Evolutionary conservation across 2,797 vertebrate genomes (phyloP).

Genomic region (Columba guinea): DNA sequence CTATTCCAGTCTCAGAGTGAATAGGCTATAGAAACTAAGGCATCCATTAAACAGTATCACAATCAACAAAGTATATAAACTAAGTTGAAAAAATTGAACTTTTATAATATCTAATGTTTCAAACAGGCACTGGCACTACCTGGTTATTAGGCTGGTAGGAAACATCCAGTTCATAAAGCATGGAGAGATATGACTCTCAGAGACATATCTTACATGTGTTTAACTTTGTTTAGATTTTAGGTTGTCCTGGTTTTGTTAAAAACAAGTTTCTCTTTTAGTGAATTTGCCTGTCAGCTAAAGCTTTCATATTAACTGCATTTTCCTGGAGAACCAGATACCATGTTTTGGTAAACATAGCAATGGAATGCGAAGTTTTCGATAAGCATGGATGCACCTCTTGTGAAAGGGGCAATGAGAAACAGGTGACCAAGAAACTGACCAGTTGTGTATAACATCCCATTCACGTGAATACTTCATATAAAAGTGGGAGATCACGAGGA

Average conservation of each 20-base stretch:
- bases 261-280: no score
- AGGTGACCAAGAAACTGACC: no score
- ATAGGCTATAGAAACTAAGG: conserved; percentile 28
- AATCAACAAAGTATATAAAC: neutral
- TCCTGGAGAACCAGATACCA: no score
- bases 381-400: no score
- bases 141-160: neutral
- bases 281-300: no score
- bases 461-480: no score
- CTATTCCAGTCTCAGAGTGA: conserved; percentile 25
- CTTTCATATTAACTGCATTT: no score
- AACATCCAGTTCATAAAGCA: neutral
- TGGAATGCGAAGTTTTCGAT: no score
- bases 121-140: neutral
- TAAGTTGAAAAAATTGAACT: neutral
- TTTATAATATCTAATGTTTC: neutral
- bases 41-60: conserved; percentile 2
- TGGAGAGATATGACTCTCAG: neutral
- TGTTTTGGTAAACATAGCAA: no score
- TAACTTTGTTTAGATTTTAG: neutral
- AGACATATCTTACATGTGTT: neutral
- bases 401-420: no score
- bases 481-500: no score
- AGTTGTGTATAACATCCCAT: no score
- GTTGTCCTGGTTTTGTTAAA: neutral